Percentiles rank a stretch among this genome's conserved stretches.
These are phyloP conservation scores for Scomber japonicus DNA, from an alignment of 2,113 vertebrate species.

Conservation along the genomic window DNA sequence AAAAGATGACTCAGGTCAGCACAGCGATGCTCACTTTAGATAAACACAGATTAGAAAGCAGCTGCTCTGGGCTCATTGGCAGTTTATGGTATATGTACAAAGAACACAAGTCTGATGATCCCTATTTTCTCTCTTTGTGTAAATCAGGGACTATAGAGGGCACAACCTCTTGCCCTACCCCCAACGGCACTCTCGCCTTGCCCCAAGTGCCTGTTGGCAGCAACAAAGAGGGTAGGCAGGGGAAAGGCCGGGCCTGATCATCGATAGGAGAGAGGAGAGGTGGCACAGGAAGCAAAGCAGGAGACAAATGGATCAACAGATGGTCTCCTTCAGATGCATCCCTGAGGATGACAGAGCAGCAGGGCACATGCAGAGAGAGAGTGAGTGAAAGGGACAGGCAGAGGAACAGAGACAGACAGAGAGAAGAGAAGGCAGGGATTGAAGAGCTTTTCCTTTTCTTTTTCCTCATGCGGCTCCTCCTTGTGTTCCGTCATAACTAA, in stretches of 20 bases:
- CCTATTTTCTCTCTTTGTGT: slow-evolving; percentile 28
- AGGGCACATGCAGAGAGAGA: slow-evolving; percentile 67
- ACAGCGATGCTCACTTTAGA: slow-evolving; percentile 38
- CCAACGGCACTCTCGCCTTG: slow-evolving; percentile 27
- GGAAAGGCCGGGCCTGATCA: slow-evolving; percentile 73
- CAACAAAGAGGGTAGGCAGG: slow-evolving; percentile 60
- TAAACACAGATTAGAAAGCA: slow-evolving; percentile 63
- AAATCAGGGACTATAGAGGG: slow-evolving; percentile 38
- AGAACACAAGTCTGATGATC: slow-evolving; percentile 21
- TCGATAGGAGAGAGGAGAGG: slow-evolving; percentile 64
- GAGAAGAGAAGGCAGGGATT: slow-evolving; percentile 50
- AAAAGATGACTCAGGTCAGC: slow-evolving; percentile 42
- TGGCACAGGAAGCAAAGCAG: slow-evolving; percentile 73
- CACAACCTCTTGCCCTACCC: slow-evolving; percentile 38
- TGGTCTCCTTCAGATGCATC: slow-evolving; percentile 84
- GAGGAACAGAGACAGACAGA: slow-evolving; percentile 47
- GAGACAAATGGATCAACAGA: slow-evolving; percentile 86
- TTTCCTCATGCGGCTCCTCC: slow-evolving; percentile 61
- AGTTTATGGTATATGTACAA: slow-evolving; percentile 21
- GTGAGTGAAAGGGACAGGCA: slow-evolving; percentile 57
- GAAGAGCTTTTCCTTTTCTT: slow-evolving; percentile 62
- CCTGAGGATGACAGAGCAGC: slow-evolving; percentile 81
- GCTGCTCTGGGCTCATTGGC: slow-evolving; percentile 54
- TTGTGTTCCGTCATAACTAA: slow-evolving; percentile 60
- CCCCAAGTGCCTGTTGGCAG: slow-evolving; percentile 52